Conservation (phyloP, 2,888 invertebrate genomes). For the Lasioglossum leucozonium region DNA sequence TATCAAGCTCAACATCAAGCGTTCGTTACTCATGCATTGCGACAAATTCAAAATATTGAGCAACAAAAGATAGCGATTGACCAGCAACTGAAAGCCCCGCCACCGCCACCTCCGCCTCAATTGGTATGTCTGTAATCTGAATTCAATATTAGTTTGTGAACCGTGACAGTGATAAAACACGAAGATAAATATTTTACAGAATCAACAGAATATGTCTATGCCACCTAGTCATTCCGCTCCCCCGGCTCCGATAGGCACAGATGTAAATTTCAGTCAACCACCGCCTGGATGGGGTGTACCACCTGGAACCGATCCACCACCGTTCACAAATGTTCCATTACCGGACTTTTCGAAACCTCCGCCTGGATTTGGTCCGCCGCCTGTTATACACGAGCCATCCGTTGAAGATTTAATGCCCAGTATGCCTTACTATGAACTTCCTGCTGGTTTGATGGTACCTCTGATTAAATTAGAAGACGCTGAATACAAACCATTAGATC, state of each 20-base stretch:
- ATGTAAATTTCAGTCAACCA: conserved; percentile 86
- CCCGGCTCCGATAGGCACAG: conserved; percentile 86
- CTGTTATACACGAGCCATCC: conserved; percentile 84
- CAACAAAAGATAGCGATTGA: conserved; percentile 90
- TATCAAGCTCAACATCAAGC: conserved; percentile 98
- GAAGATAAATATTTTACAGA: conserved; percentile 58
- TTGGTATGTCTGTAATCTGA: conserved; percentile 51
- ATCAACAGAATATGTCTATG: conserved; percentile 75
- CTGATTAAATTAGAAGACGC: conserved; percentile 96
- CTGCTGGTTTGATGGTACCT: conserved; percentile 99
- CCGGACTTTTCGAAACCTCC: conserved; percentile 95
- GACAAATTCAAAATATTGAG: conserved; percentile 94
- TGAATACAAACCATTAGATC: conserved; percentile 95
- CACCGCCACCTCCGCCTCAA: conserved; percentile 84
- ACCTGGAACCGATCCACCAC: conserved; percentile 76
- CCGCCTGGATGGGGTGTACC: conserved; percentile 87
- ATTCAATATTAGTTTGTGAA: not conserved
- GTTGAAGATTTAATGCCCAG: conserved; percentile 93
- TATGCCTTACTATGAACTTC: conserved; percentile 97
- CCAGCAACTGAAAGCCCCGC: conserved; percentile 85
- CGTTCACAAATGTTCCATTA: conserved; percentile 83
- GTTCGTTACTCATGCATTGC: conserved; percentile 95
- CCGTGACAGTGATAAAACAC: not conserved
- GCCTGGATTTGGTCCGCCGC: conserved; percentile 89
- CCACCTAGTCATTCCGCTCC: conserved; percentile 80